Base-by-base conservation (phyloP, 2,888 invertebrate species). In the Eueremaeus valkanovi region DNA sequence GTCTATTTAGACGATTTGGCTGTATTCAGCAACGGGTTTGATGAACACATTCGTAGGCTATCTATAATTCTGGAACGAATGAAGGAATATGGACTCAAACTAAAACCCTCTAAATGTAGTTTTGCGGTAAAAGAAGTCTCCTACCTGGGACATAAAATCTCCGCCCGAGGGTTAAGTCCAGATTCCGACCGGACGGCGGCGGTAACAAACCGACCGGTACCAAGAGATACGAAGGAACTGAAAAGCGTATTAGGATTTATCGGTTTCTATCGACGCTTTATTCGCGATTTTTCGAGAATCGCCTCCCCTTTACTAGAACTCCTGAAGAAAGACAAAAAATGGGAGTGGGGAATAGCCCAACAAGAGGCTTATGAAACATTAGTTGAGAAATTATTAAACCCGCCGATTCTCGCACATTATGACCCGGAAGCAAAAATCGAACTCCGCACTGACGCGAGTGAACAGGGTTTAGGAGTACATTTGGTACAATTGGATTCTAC, bases 1-100 rank as follows among this genome's bases (percentile, higher is more conserved):
- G 58, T 36, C 24, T 76, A 76, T 40, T 21, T 76, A 16, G 76
- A 76, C 42, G 76, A 76, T 27, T 42, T 74, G 16, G 33, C 75
- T 13, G 18, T 75, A 6, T 76, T 33, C 29, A 74, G 73, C 1
- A 27, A 6, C n/a, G 27, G 16, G 1, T 40, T 74, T 18, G 40
- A 74, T 3, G 66, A 45, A n/a, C 76, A 76, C 27, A 3, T 74
- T 5, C 21, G 36, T 9, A 31, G 36, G 58, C 24, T 58, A 24
- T 2, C 0, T 13, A n/a, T 6, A 27, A 24, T 75, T 16, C 70
- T 76, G n/a, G 1, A 42, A 1, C 40, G n/a, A 8, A 6, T 76
- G 8, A 42, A 27, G 27, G 58, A 33, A 18, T 11, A 51, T 16
- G 61, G 58, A 24, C 29, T 76, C 1, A 76, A 72, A 61, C 61